A percentile compares a stretch with the other conserved stretches of the same genome.
Evolutionary conservation across 2,888 invertebrate genomes (phyloP).

Genomic region (Scelioninae gen. 2): DNA sequence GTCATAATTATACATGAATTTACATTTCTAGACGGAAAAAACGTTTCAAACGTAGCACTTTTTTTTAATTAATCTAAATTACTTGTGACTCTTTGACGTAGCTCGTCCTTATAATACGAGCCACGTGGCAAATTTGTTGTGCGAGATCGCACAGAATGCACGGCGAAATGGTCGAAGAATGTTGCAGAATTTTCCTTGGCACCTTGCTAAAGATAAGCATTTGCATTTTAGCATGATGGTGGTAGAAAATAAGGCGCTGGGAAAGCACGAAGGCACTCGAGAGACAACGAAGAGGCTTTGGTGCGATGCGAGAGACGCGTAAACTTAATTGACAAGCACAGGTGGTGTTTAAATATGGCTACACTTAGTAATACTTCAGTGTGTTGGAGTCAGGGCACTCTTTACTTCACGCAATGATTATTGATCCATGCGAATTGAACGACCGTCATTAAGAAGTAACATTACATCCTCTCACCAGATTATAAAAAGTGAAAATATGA

Average conservation of each 20-base stretch:
- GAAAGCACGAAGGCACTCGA: constrained; percentile 45
- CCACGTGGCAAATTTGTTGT: constrained; percentile 38
- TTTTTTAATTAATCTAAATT: constrained; percentile 53
- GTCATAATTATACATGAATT: too few species aligned
- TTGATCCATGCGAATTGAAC: constrained; percentile 38
- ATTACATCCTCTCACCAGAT: too few species aligned
- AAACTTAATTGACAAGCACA: constrained; percentile 71
- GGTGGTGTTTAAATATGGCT: constrained; percentile 70
- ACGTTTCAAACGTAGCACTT: background rate
- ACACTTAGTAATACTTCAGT: constrained; percentile 62
- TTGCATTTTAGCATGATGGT: constrained; percentile 58
- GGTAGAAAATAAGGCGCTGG: constrained; percentile 54
- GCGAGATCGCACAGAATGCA: constrained; percentile 39
- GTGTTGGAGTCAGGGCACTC: constrained; percentile 16
- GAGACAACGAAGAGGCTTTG: constrained; percentile 58
- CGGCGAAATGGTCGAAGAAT: constrained; percentile 42
- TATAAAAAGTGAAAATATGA: too few species aligned
- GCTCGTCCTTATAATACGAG: constrained; percentile 18
- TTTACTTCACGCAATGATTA: constrained; percentile 36
- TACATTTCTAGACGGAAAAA: too few species aligned
- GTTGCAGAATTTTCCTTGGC: constrained; percentile 57
- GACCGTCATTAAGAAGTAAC: constrained; percentile 17
- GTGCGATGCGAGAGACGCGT: constrained; percentile 64
- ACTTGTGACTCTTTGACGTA: constrained; percentile 17
- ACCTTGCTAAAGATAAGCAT: constrained; percentile 59